phyloP scores from a whole-genome alignment of 2,888 invertebrate genomes.

The Parascotia fuliginaria region DNA sequence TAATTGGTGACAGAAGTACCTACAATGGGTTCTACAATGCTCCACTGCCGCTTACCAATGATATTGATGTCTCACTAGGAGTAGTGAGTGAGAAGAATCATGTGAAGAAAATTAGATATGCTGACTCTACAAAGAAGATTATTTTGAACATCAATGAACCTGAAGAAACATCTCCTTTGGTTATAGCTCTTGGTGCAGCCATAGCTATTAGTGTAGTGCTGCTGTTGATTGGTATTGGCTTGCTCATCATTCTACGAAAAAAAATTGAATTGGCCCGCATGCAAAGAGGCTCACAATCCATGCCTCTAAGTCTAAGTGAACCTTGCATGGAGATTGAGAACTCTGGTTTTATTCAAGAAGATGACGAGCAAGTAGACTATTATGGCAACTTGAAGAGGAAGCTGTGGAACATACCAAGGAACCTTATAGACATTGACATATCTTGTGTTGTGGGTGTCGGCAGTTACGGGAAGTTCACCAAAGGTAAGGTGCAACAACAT shows the following conservation, averaged over 20 bases:
- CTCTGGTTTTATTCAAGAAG: slow-evolving; percentile 91
- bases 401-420: slow-evolving; percentile 90
- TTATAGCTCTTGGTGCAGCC: slow-evolving; percentile 83
- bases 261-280: slow-evolving; percentile 75
- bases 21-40: slow-evolving; percentile 93
- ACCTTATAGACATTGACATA: slow-evolving; percentile 89
- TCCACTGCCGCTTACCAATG: slow-evolving; percentile 87
- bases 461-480: slow-evolving; percentile 91
- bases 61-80: slow-evolving; percentile 89
- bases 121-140: slow-evolving; percentile 83
- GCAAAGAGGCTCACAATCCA: slow-evolving; percentile 78
- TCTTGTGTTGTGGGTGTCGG: slow-evolving; percentile 90
- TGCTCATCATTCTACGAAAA: slow-evolving; percentile 86
- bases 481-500: slow-evolving; percentile 88
- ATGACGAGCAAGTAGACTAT: slow-evolving; percentile 88
- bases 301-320: slow-evolving; percentile 91
- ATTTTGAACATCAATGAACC: slow-evolving; percentile 82
- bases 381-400: slow-evolving; percentile 91
- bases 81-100: slow-evolving; percentile 89
- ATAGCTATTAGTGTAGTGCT: slow-evolving; percentile 91
- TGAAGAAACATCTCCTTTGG: slow-evolving; percentile 76
- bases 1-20: slow-evolving; percentile 90
- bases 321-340: slow-evolving; percentile 93
- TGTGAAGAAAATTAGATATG: slow-evolving; percentile 88
- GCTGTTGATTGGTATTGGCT: slow-evolving; percentile 87